These are phyloP conservation scores for Babylonia areolata DNA, from an alignment of 1,140 invertebrate genomes.

Conservation along the genomic window DNA sequence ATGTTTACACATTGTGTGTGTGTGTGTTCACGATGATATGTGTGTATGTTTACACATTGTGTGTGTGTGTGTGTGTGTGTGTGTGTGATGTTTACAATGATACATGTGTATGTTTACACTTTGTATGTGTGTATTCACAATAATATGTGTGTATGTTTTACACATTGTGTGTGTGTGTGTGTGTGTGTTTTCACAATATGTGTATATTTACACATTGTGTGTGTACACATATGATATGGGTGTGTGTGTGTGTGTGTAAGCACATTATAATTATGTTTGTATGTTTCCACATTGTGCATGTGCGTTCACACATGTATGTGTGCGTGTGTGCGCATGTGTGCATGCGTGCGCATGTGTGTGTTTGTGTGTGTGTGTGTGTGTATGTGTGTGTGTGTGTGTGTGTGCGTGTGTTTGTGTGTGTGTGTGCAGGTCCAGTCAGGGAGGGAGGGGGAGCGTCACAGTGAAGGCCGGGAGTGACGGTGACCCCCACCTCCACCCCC, in stretches of 20 bases:
- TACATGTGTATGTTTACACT: not conserved
- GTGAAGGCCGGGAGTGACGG: not conserved
- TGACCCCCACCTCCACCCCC: not conserved
- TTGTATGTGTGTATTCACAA: not conserved
- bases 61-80: no score
- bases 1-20: not conserved
- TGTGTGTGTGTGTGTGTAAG: not conserved
- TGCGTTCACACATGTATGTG: not conserved
- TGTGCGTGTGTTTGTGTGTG: not conserved
- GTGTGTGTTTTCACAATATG: not conserved
- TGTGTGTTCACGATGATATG: no score
- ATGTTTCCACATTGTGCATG: not conserved
- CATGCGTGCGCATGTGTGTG: not conserved
- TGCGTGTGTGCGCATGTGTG: not conserved
- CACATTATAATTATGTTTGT: no score
- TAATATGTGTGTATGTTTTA: not conserved
- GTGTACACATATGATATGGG: not conserved
- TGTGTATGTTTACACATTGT: no score
- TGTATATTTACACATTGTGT: not conserved
- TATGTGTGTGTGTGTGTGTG: not conserved
- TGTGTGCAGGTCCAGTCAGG: not conserved
- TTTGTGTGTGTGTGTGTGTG: not conserved
- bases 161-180: not conserved
- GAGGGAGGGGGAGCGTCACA: not conserved
- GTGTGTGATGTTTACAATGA: no score